A percentile compares a stretch with the other conserved stretches of the same genome.
These are phyloP conservation scores for Semnopithecus entellus DNA, from an alignment of 2,113 vertebrate genomes.

Conservation along the genomic window DNA sequence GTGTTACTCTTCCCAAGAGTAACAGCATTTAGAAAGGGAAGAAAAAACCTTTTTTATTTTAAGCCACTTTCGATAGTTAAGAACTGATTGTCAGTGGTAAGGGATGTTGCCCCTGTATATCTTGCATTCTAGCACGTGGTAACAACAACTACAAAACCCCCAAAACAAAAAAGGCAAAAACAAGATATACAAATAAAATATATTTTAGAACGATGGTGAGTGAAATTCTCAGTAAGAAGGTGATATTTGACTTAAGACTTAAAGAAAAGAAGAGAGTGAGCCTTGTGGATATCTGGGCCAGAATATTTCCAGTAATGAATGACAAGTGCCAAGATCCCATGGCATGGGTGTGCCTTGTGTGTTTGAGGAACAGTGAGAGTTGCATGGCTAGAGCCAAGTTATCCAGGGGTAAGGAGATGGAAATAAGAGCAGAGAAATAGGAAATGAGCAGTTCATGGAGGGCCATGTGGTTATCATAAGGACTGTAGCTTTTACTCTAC, in stretches of 20 bases:
- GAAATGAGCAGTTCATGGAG: background rate
- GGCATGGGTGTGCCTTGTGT: accelerated
- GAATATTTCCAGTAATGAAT: background rate
- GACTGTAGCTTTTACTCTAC: background rate
- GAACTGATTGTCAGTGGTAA: background rate
- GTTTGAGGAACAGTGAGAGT: background rate
- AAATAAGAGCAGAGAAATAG: background rate
- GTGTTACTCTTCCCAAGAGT: background rate
- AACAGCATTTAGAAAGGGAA: background rate
- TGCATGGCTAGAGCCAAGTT: background rate
- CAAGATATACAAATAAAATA: background rate
- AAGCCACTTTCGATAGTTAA: background rate
- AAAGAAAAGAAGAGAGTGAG: background rate
- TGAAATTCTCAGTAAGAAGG: background rate
- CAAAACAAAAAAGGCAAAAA: background rate
- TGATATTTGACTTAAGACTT: background rate
- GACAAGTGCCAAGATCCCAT: background rate
- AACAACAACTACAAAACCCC: background rate
- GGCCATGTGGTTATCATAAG: background rate
- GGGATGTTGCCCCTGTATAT: background rate
- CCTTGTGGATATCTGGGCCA: background rate
- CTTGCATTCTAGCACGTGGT: background rate
- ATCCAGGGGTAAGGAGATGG: background rate
- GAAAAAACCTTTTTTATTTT: background rate
- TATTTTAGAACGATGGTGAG: background rate